These are phyloP conservation scores for Drosophila mayri DNA, from an alignment of 1,140 invertebrate genomes.

Conservation along the genomic window DNA sequence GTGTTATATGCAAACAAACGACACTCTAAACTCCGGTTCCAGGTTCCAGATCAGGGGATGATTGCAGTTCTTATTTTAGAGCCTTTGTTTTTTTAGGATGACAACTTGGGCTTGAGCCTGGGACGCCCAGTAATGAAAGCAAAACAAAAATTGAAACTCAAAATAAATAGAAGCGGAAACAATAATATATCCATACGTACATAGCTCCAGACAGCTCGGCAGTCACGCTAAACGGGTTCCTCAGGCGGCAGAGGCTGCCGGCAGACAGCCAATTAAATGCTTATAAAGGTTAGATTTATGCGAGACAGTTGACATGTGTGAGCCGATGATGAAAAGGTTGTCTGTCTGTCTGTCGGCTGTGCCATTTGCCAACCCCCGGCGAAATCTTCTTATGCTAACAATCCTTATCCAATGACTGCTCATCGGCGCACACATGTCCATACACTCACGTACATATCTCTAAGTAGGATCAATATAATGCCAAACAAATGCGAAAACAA, in stretches of 20 bases:
- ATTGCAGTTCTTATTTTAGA: constrained; percentile 21
- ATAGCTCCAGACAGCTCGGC: constrained; percentile 24
- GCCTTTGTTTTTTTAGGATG: constrained; percentile 73
- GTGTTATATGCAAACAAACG: constrained; percentile 59
- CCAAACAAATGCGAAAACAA: constrained; percentile 52
- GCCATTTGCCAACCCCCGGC: constrained; percentile 27
- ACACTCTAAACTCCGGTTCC: constrained; percentile 32
- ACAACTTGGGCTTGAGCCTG: constrained; percentile 40
- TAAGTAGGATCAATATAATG: constrained; percentile 59
- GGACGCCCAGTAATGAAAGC: constrained; percentile 65
- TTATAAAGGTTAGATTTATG: constrained; percentile 69
- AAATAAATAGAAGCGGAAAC: constrained; percentile 71
- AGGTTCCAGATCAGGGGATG: constrained; percentile 45
- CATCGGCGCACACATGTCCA: constrained; percentile 11
- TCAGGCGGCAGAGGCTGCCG: constrained; percentile 17
- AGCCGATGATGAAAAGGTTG: constrained; percentile 48
- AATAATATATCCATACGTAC: constrained; percentile 19
- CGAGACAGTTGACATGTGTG: constrained; percentile 59
- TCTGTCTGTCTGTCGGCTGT: constrained; percentile 2
- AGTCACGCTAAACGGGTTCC: constrained; percentile 57
- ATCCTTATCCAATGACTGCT: constrained; percentile 14
- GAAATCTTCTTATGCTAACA: constrained; percentile 37
- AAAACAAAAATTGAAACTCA: constrained; percentile 73
- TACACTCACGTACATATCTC: constrained; percentile 19
- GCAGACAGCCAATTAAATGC: constrained; percentile 74